These are phyloP conservation scores for Timandra comae DNA, from an alignment of 2,888 invertebrate species.

Conservation along the genomic window DNA sequence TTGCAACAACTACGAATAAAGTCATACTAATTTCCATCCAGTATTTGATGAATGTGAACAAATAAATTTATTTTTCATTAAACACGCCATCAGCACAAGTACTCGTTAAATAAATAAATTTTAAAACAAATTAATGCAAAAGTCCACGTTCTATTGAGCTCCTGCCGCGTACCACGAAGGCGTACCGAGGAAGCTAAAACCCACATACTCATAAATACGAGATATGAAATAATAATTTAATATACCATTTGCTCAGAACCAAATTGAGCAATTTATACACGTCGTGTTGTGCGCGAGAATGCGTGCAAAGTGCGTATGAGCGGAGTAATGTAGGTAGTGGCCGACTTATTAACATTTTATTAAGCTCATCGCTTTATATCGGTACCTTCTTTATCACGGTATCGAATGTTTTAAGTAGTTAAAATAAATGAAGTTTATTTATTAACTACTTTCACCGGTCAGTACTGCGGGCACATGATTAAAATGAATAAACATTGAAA, in stretches of 20 bases:
- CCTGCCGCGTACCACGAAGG: slow-evolving; percentile 39
- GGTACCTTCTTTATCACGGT: slow-evolving; percentile 14
- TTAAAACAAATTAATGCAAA: slow-evolving; percentile 17
- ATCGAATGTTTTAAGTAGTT: slow-evolving; percentile 1
- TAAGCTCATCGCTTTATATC: slow-evolving; percentile 12
- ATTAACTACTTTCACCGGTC: too few species aligned
- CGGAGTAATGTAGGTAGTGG: slow-evolving; percentile 27
- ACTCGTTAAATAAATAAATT: slow-evolving; percentile 2
- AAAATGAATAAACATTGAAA: too few species aligned
- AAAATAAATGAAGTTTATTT: neutral
- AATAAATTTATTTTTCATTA: too few species aligned
- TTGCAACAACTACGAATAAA: too few species aligned
- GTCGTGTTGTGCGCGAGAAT: slow-evolving; percentile 25
- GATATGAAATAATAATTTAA: slow-evolving; percentile 60
- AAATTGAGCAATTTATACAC: slow-evolving; percentile 71
- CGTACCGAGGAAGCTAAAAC: slow-evolving; percentile 53
- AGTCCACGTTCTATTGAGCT: slow-evolving; percentile 22
- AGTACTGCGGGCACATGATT: too few species aligned
- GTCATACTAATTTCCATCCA: too few species aligned
- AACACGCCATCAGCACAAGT: slow-evolving; percentile 1
- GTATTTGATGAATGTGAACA: too few species aligned
- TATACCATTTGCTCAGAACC: slow-evolving; percentile 54
- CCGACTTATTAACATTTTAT: slow-evolving; percentile 37
- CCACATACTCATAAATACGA: slow-evolving; percentile 29
- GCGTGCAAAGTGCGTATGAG: slow-evolving; percentile 21